phyloP scores from a whole-genome alignment of 30 jellyfish, hydroid and myxozoan species.

The Aurelia aurita region DNA sequence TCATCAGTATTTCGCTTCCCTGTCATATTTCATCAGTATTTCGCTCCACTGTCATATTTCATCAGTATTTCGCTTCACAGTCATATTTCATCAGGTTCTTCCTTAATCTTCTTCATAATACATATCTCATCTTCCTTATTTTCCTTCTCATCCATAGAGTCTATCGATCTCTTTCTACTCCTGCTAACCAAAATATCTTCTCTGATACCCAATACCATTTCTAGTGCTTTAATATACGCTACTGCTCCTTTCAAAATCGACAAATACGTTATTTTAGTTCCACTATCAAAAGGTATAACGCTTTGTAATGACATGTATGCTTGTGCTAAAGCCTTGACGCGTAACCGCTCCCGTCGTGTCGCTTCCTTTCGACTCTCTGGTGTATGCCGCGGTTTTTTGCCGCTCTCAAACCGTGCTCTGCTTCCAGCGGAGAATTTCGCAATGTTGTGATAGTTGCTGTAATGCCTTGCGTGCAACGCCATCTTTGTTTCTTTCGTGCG shows the following conservation, averaged over 20 bases:
- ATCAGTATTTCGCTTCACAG: no score
- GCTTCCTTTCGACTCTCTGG: slow-evolving; percentile 86
- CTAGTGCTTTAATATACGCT: slow-evolving; percentile 69
- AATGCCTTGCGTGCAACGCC: slow-evolving; percentile 25
- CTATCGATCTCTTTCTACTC: background rate
- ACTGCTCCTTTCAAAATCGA: slow-evolving; percentile 74
- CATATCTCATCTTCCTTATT: slow-evolving; percentile 10
- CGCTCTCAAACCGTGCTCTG: background rate
- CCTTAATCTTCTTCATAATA: slow-evolving; percentile 1
- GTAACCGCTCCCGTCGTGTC: slow-evolving; percentile 75
- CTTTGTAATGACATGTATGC: slow-evolving; percentile 66
- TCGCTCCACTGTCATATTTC: no score
- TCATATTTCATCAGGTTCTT: slow-evolving; percentile 7
- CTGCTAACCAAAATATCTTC: slow-evolving; percentile 24
- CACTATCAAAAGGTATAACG: slow-evolving; percentile 67
- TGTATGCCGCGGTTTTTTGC: slow-evolving; percentile 86
- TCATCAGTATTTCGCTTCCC: no score
- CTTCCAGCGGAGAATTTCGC: background rate
- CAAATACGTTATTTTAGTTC: slow-evolving; percentile 66
- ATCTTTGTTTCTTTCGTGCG: slow-evolving; percentile 18
- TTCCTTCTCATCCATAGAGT: slow-evolving; percentile 18
- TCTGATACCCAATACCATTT: slow-evolving; percentile 72
- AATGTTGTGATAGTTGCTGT: background rate
- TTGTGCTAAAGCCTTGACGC: slow-evolving; percentile 81
- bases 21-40: background rate